Evolutionary conservation across 1,140 invertebrate genomes (phyloP).

Genomic region (Caligus rogercresseyi): DNA sequence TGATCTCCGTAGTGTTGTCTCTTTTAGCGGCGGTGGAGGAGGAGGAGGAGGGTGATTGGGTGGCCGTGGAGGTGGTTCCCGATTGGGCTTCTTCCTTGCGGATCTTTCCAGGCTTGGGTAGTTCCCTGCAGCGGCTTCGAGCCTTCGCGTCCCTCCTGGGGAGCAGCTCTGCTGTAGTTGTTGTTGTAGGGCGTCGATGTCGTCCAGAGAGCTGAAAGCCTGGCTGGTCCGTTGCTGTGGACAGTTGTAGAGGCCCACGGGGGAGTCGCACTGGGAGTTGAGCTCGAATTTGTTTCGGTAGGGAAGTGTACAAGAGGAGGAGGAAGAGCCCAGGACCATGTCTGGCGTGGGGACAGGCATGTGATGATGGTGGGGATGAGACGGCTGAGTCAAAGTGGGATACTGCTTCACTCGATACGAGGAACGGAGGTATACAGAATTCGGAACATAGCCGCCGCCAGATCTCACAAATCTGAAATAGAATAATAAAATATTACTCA

Average conservation of each 20-base stretch:
- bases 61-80: not conserved
- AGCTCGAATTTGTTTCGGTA: slow-evolving; percentile 20
- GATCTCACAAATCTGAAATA: slow-evolving; percentile 15
- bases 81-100: slow-evolving; percentile 2
- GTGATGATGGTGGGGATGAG: slow-evolving; percentile 5
- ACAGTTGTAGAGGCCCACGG: slow-evolving; percentile 30
- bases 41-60: not conserved
- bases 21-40: not conserved
- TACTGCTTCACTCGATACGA: slow-evolving; percentile 31
- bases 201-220: slow-evolving; percentile 28
- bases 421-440: slow-evolving; percentile 29
- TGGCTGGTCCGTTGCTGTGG: slow-evolving; percentile 30
- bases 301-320: slow-evolving; percentile 20
- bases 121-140: not conserved
- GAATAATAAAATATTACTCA: too few species aligned
- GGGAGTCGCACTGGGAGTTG: slow-evolving; percentile 21
- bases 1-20: not conserved
- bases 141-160: not conserved
- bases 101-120: slow-evolving; percentile 9
- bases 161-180: slow-evolving; percentile 2
- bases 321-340: not conserved
- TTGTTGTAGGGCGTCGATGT: slow-evolving; percentile 24
- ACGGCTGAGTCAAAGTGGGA: slow-evolving; percentile 26
- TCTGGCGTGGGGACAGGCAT: not conserved
- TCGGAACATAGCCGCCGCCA: slow-evolving; percentile 31